phyloP scores from a whole-genome alignment of 2,113 vertebrate genomes.

The Elaphurus davidianus region DNA sequence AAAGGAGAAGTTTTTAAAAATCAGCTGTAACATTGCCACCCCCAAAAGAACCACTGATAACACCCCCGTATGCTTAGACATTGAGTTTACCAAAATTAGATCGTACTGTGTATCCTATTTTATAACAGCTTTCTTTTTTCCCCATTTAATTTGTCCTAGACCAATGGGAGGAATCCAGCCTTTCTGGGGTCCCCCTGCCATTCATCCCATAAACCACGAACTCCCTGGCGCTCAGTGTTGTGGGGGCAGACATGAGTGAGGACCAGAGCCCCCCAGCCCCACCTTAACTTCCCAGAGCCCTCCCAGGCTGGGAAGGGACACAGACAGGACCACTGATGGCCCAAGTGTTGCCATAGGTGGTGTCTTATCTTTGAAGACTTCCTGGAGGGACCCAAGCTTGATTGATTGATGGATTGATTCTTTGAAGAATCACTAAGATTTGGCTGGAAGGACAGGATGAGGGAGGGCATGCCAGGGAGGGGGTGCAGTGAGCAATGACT shows the following conservation, averaged over 20 bases:
- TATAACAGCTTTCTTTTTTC: not conserved
- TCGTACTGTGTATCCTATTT: not conserved
- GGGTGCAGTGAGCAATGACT: not conserved
- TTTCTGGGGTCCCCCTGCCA: not conserved
- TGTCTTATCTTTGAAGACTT: not conserved
- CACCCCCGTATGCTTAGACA: not conserved
- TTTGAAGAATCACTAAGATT: not conserved
- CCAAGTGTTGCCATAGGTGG: not conserved
- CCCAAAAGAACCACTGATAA: not conserved
- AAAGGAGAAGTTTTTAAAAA: not conserved
- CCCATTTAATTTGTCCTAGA: not conserved
- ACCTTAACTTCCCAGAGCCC: fast-evolving
- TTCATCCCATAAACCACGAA: not conserved
- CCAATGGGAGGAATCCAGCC: not conserved
- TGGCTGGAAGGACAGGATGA: not conserved
- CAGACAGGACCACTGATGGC: not conserved
- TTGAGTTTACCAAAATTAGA: not conserved
- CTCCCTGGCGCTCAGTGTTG: fast-evolving
- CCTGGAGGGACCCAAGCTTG: not conserved
- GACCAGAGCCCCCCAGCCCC: not conserved
- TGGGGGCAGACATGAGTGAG: not conserved
- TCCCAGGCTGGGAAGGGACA: not conserved
- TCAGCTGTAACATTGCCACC: not conserved
- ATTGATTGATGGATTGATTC: not conserved
- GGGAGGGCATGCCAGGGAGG: not conserved